These are phyloP conservation scores for Oxycera nigricornis DNA, from an alignment of 2,888 invertebrate species.

Conservation along the genomic window DNA sequence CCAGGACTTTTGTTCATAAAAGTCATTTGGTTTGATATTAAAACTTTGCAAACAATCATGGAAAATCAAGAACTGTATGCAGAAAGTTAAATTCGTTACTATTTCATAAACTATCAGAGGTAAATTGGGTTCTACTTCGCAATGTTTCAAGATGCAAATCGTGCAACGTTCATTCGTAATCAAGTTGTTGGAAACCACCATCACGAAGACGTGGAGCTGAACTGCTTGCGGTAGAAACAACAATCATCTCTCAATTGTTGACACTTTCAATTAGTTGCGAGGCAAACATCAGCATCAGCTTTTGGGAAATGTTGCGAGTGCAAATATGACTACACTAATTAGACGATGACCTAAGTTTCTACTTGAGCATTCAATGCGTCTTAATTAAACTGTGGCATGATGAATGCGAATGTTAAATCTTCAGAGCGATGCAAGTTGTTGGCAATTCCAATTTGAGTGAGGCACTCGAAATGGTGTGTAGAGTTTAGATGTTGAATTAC, in stretches of 20 bases:
- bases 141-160: constrained; percentile 19
- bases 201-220: background rate
- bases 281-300: constrained; percentile 1
- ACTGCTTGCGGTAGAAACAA: background rate
- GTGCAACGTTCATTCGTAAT: constrained; percentile 20
- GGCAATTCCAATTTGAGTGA: no score
- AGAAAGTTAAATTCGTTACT: no score
- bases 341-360: constrained; percentile 14
- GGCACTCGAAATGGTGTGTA: no score
- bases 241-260: background rate
- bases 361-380: background rate
- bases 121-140: no score
- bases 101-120: no score
- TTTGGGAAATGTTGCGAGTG: background rate
- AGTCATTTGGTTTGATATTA: background rate
- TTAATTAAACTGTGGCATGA: background rate
- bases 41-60: background rate
- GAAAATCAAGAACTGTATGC: background rate
- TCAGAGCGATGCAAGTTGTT: no score
- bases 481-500: background rate
- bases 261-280: background rate
- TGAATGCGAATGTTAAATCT: background rate
- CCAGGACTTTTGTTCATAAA: no score
- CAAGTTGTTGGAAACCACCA: background rate
- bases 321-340: constrained; percentile 21